Conservation (phyloP, 2,113 vertebrate species). For the Misgurnus mizolepis region DNA sequence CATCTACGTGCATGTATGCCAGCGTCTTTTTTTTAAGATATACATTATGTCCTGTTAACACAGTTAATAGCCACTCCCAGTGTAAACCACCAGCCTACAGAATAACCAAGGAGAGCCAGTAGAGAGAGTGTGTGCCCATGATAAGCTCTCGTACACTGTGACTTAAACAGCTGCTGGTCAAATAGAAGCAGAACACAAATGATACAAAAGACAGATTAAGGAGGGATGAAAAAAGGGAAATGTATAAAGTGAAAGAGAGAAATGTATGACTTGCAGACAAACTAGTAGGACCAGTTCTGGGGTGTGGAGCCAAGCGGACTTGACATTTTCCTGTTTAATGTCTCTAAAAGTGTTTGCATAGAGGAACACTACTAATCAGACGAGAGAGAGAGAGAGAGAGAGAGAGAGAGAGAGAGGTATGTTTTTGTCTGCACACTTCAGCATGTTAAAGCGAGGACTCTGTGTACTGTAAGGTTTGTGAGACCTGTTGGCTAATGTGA, state of each 20-base stretch:
- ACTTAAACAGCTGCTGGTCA: slow-evolving; percentile 5
- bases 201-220: neutral
- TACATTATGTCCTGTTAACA: slow-evolving; percentile 27
- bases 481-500: neutral
- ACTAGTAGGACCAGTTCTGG: slow-evolving; percentile 45
- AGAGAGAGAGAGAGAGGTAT: slow-evolving; percentile 33
- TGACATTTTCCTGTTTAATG: slow-evolving; percentile 37
- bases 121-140: slow-evolving; percentile 23
- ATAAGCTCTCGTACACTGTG: slow-evolving; percentile 37
- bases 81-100: slow-evolving; percentile 3
- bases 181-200: slow-evolving; percentile 1
- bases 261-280: neutral
- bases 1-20: neutral
- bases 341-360: slow-evolving; percentile 1
- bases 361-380: slow-evolving; percentile 3
- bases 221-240: neutral
- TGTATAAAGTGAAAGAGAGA: neutral
- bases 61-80: slow-evolving; percentile 28
- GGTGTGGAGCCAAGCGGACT: slow-evolving; percentile 26
- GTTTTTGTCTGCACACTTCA: neutral
- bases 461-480: slow-evolving; percentile 3
- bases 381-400: slow-evolving; percentile 16
- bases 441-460: neutral
- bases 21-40: slow-evolving; percentile 15
- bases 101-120: slow-evolving; percentile 37